Evolutionary conservation across 2,113 vertebrate genomes (phyloP), one percentile per base, ranked within the genome.

Genomic region (Ophthalmolycus amberensis): DNA sequence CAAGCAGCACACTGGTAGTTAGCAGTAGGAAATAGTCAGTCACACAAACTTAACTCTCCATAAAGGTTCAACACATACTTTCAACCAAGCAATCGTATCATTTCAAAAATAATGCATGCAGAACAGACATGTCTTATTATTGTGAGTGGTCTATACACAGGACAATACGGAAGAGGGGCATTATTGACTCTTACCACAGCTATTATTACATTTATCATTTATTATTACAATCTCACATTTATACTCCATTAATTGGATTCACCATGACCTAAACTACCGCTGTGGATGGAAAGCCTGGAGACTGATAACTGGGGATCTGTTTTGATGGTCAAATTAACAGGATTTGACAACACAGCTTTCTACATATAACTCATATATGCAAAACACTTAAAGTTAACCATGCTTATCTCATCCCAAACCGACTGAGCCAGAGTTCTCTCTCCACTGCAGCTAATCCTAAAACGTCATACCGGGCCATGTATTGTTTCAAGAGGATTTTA

Each of bases 141-240:
- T 15, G 46, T 22, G 34, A 37, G 54, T 34, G 27, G n/a, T 15
- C 22, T 40, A 40, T 37, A 56, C 46, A 71, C 0, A 16, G 46
- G 27, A 25, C 32, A 62, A 56, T 70, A 50, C 65, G 54, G 71
- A 60, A 40, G 56, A 37, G 71, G 71, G 25, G 2, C 44, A 20
- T 54, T 80, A n/a, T 71, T 79, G 40, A 40, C 76, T 83, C 42
- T 69, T 69, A 44, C 60, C 63, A n/a, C 52, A 56, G 22, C 52
- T n/a, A 54, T n/a, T 8, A 54, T 56, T 50, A 50, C 46, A 56
- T 25, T 25, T 1, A 25, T 11, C 5, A 25, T 25, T 18, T 56
- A 25, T 56, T 56, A 25, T 25, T 25, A 25, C 8, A 25, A 25
- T 25, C n/a, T 56, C 2, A 27, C n/a, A 11, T 56, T 12, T 1